A percentile compares a stretch with the other conserved stretches of the same genome.
Evolutionary conservation across 2,888 invertebrate species (phyloP).

Genomic region (Mimumesa dahlbomi): DNA sequence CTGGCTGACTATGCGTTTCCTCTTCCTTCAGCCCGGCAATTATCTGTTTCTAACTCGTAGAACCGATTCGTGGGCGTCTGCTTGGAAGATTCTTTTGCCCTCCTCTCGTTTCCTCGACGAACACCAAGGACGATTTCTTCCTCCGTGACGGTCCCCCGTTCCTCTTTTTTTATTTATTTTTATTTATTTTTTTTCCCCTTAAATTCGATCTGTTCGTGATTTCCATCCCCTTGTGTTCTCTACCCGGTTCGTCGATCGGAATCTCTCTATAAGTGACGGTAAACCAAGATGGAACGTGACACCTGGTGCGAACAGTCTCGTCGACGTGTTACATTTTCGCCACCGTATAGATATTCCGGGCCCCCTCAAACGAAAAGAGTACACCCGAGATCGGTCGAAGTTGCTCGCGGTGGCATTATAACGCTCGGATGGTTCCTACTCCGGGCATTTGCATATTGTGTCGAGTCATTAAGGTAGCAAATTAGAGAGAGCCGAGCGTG

Average conservation of each 20-base stretch:
- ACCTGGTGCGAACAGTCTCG: constrained; percentile 18
- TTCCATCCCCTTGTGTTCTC: neutral
- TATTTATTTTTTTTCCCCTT: no score
- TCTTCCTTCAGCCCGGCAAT: constrained; percentile 39
- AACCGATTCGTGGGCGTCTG: constrained; percentile 8
- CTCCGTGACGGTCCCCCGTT: neutral
- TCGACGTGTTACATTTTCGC: constrained; percentile 33
- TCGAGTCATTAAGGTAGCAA: constrained; percentile 56
- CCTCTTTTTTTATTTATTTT: no score
- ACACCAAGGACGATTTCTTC: constrained; percentile 19
- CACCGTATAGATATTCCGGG: constrained; percentile 25
- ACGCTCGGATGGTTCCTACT: constrained; percentile 13
- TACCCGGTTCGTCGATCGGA: neutral
- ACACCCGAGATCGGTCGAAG: constrained; percentile 25
- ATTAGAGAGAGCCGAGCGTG: constrained; percentile 34
- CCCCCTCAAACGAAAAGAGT: constrained; percentile 16
- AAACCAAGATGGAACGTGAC: constrained; percentile 26
- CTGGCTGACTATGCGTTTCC: constrained; percentile 31
- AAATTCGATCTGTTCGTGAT: constrained; percentile 6
- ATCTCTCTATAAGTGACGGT: constrained; percentile 32
- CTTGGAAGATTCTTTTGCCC: constrained; percentile 8
- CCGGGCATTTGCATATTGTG: constrained; percentile 59
- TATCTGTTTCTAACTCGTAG: constrained; percentile 30
- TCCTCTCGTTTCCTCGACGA: constrained; percentile 1
- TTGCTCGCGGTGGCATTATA: constrained; percentile 35